phyloP scores from a whole-genome alignment of 2,797 vertebrate genomes.

The Alca torda region DNA sequence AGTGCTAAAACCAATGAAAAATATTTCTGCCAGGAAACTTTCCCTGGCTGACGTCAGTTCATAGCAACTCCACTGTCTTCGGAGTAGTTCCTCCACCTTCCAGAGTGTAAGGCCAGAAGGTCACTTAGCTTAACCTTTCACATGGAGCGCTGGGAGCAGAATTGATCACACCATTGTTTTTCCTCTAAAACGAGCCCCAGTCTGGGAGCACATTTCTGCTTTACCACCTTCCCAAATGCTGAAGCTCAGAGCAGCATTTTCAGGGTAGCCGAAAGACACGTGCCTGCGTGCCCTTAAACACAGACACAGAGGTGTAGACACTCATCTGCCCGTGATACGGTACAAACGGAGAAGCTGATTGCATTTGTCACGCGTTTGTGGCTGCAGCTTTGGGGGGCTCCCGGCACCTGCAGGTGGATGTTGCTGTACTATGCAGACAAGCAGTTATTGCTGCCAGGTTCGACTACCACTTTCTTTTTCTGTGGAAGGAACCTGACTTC shows the following conservation, averaged over 20 bases:
- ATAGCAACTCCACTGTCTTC: neutral
- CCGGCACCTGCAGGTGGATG: neutral
- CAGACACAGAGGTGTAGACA: neutral
- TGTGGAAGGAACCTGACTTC: neutral
- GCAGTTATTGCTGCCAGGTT: neutral
- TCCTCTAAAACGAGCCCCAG: neutral
- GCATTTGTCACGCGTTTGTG: neutral
- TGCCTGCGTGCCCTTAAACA: neutral
- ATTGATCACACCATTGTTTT: neutral
- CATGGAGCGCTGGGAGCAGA: neutral
- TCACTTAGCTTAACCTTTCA: neutral
- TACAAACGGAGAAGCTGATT: neutral
- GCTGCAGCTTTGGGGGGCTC: neutral
- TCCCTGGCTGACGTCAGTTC: neutral
- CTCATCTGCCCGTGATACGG: fast-evolving
- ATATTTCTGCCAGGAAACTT: neutral
- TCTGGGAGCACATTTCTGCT: neutral
- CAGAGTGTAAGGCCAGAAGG: neutral
- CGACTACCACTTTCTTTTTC: neutral
- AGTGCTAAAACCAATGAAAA: neutral
- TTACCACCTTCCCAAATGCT: neutral
- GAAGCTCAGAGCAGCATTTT: neutral
- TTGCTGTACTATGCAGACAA: neutral
- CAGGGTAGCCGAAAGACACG: neutral
- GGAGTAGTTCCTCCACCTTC: neutral